Percentiles rank a stretch among this genome's conserved stretches.
Conservation (phyloP, 2,888 invertebrate species). For the Morinoia aosen region DNA sequence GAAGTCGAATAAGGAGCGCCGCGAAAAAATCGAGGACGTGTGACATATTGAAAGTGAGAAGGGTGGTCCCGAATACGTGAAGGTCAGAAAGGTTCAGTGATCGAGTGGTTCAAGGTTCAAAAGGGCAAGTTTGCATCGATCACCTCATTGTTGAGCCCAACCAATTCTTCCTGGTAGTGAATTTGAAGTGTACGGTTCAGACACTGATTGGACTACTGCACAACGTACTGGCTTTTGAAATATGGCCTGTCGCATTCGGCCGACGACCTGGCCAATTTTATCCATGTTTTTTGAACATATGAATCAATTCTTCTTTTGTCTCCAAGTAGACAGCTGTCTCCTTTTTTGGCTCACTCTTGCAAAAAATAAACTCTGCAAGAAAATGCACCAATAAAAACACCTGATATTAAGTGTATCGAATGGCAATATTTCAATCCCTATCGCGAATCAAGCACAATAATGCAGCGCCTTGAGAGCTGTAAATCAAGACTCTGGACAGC, state of each 20-base stretch:
- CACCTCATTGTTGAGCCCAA: constrained; percentile 20
- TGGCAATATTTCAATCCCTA: constrained; percentile 38
- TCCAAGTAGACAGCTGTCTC: neutral
- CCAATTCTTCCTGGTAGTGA: neutral
- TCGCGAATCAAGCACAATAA: constrained; percentile 6
- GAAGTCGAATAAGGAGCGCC: neutral
- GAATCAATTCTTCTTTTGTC: neutral
- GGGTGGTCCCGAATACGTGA: constrained; percentile 35
- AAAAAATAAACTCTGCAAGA: neutral
- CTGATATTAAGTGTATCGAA: neutral
- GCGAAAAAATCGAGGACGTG: constrained; percentile 48
- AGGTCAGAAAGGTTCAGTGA: constrained; percentile 44
- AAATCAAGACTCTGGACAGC: constrained; percentile 33
- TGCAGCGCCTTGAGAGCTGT: constrained; percentile 8
- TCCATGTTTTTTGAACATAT: neutral
- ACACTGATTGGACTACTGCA: constrained; percentile 22
- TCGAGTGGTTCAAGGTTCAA: constrained; percentile 43
- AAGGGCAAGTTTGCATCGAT: constrained; percentile 34
- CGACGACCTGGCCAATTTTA: neutral
- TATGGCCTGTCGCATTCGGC: neutral
- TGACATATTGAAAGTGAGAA: constrained; percentile 48
- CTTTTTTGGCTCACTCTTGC: neutral
- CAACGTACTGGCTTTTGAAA: neutral
- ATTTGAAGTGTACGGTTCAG: neutral
- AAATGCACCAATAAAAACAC: neutral